Evolutionary conservation across 1,140 invertebrate species (phyloP).

Genomic region (Bathynomus jamesi): DNA sequence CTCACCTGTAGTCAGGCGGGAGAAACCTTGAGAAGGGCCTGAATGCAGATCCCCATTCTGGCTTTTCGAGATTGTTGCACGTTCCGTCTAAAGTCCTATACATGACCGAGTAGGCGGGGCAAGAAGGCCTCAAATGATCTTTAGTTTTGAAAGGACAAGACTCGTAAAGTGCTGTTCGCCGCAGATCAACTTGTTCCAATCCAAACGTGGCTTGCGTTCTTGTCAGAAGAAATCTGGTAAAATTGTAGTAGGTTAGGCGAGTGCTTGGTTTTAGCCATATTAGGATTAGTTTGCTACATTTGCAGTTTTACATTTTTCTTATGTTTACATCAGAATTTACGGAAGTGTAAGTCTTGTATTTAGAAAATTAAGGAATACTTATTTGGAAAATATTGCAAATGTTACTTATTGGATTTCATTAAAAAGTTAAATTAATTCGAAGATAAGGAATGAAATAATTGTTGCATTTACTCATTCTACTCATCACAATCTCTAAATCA

Average conservation of each 20-base stretch:
- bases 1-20: slow-evolving; percentile 58
- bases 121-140: slow-evolving; percentile 39
- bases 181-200: slow-evolving; percentile 42
- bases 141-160: slow-evolving; percentile 52
- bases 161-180: slow-evolving; percentile 49
- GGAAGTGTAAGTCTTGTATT: too few species aligned
- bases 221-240: slow-evolving; percentile 39
- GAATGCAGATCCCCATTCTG: slow-evolving; percentile 63
- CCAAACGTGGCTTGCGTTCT: slow-evolving; percentile 37
- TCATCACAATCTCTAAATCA: too few species aligned
- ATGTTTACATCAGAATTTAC: too few species aligned
- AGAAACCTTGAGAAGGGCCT: slow-evolving; percentile 73
- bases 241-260: slow-evolving; percentile 4
- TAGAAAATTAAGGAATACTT: too few species aligned
- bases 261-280: too few species aligned
- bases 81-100: slow-evolving; percentile 73
- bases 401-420: too few species aligned
- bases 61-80: slow-evolving; percentile 71
- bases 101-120: slow-evolving; percentile 28
- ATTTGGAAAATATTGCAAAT: too few species aligned
- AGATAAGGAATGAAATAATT: too few species aligned
- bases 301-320: too few species aligned
- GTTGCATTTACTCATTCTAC: too few species aligned
- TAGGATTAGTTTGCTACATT: too few species aligned
- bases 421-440: too few species aligned